Evolutionary conservation across 2,888 invertebrate genomes (phyloP), one percentile per base, ranked within the genome.

Genomic region (Brachycybe producta): DNA sequence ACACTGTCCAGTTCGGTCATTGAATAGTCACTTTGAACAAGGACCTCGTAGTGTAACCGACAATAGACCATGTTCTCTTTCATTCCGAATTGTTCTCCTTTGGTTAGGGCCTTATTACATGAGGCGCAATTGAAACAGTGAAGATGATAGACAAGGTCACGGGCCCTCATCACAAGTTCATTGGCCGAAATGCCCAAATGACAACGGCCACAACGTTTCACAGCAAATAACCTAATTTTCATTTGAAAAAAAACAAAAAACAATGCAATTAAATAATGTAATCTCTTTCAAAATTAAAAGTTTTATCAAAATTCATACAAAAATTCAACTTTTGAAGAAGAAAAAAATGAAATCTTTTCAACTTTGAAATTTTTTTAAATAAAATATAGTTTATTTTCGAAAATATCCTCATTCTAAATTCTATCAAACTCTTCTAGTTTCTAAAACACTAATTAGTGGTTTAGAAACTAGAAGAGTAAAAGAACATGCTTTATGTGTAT

Each of bases 81-180:
- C 76, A 91, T 82, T 27, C 90, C 90, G 67, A 90, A 92, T 60
- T 85, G 83, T 63, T 92, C 91, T 21, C 91, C 91, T 62, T 88
- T 84, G 54, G 82, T 80, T 55, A 92, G 74, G 46, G 81, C 77
- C 34, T 78, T 75, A 43, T 84, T 82, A 66, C 92, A 91, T 15
- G 49, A 51, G 34, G 52, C 52, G 36, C 50, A 49, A 13, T 21
- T 49, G 42, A 49, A 49, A 34, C 49, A 49, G 32, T 49, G 49
- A 28, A 49, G 21, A 42, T 49, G 49, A 19, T 49, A 92, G 53
- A 90, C 84, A 61, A 82, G 73, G 58, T 88, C 87, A 38, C 83
- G 71, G 0, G 88, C 90, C 54, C 87, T 71, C 90, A 91, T 91
- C 62, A 91, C 88, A 64, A 91, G 72, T 70, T 91, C 90, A 61